Conservation (phyloP, 2,797 vertebrate genomes). For the Pogoniulus pusillus region DNA sequence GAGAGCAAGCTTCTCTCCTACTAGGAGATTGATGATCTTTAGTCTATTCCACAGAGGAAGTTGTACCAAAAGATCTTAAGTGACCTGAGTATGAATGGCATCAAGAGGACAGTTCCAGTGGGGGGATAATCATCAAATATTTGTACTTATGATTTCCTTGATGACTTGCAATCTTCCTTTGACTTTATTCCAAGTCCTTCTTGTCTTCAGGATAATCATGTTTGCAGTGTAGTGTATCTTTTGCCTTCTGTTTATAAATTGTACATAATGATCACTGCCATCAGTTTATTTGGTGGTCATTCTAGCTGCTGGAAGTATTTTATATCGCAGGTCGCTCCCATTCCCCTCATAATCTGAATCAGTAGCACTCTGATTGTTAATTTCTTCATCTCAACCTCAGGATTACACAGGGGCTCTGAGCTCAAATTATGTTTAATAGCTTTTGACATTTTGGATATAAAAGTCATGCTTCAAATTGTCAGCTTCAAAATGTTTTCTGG, state of each 20-base stretch:
- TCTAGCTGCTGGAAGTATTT: slow-evolving; percentile 26
- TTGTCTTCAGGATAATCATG: not conserved
- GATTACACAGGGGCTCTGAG: not conserved
- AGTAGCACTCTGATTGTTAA: not conserved
- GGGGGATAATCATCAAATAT: not conserved
- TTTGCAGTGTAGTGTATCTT: not conserved
- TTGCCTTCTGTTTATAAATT: not conserved
- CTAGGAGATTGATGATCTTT: not conserved
- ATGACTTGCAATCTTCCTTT: not conserved
- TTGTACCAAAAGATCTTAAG: not conserved
- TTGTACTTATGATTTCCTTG: not conserved
- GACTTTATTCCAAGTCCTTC: not conserved
- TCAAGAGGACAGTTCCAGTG: not conserved
- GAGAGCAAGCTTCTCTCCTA: not conserved
- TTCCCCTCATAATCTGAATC: not conserved
- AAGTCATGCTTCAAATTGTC: slow-evolving; percentile 24
- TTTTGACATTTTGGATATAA: slow-evolving; percentile 41
- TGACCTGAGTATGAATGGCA: not conserved
- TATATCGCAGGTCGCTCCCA: not conserved
- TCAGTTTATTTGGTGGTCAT: slow-evolving; percentile 6
- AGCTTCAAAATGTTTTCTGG: slow-evolving; percentile 41
- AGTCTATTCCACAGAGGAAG: not conserved
- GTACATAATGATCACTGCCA: not conserved
- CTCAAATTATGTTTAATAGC: slow-evolving; percentile 45
- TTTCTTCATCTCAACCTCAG: slow-evolving; percentile 32